Conservation (phyloP, 2,888 invertebrate species). For the Trichacis sp. region DNA sequence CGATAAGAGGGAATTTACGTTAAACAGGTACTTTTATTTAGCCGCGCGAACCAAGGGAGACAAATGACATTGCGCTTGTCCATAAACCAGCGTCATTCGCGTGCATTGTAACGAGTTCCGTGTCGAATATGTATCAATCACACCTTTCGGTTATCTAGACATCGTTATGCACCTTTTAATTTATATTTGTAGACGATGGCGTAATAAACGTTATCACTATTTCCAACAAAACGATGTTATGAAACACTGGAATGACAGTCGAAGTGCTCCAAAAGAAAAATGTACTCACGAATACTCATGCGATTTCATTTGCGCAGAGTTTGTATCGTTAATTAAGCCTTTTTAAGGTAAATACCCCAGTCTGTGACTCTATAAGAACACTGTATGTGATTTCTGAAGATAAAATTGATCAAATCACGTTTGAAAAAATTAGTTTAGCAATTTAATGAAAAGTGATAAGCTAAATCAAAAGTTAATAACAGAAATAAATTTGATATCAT, state of each 20-base stretch:
- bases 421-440: no score
- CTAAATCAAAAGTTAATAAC: no score
- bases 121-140: slow-evolving; percentile 41
- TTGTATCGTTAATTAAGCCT: no score
- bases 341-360: no score
- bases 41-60: slow-evolving; percentile 8
- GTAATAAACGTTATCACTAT: slow-evolving; percentile 35
- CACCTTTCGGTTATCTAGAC: slow-evolving; percentile 37
- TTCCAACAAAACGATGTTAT: slow-evolving; percentile 32
- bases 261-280: no score
- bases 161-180: slow-evolving; percentile 38
- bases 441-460: no score
- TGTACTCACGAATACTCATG: no score
- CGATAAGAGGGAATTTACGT: slow-evolving; percentile 16
- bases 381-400: no score
- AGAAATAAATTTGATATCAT: no score
- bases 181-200: slow-evolving; percentile 35
- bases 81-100: slow-evolving; percentile 23
- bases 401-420: no score
- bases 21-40: slow-evolving; percentile 11
- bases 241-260: slow-evolving; percentile 38
- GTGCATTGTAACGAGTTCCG: slow-evolving; percentile 36
- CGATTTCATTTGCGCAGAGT: no score
- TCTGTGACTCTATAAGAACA: no score
- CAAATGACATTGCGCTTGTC: slow-evolving; percentile 14